Percentiles rank a stretch among this genome's conserved stretches.
These are phyloP conservation scores for Formicarius rufipectus DNA, from an alignment of 2,113 vertebrate species.

Conservation along the genomic window DNA sequence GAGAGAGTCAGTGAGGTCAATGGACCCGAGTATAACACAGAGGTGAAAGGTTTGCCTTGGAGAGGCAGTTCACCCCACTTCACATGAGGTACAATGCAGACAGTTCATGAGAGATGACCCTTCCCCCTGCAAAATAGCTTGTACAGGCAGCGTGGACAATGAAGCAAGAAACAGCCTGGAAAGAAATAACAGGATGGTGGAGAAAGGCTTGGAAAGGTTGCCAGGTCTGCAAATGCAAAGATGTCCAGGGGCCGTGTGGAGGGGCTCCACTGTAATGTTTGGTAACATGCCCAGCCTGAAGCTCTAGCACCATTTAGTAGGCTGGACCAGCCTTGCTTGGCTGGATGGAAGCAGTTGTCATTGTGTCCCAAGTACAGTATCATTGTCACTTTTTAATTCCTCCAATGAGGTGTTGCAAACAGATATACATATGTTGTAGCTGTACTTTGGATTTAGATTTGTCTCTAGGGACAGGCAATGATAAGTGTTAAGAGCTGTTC, in stretches of 20 bases:
- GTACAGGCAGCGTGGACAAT: background rate
- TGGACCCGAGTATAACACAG: background rate
- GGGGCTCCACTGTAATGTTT: slow-evolving; percentile 14
- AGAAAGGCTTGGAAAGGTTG: slow-evolving; percentile 11
- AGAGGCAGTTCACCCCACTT: background rate
- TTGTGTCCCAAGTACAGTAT: background rate
- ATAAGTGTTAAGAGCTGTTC: slow-evolving; percentile 6
- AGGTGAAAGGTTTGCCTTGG: background rate
- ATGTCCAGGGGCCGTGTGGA: background rate
- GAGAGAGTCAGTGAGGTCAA: rapidly evolving
- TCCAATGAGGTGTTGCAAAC: slow-evolving; percentile 30
- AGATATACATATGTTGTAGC: slow-evolving; percentile 13
- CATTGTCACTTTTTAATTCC: slow-evolving; percentile 16
- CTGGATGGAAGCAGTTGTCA: slow-evolving; percentile 17
- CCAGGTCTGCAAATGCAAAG: background rate
- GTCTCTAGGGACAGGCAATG: background rate
- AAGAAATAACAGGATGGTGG: background rate
- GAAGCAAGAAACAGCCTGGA: slow-evolving; percentile 2
- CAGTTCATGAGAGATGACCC: background rate
- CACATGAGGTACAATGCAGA: background rate
- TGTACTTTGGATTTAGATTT: background rate
- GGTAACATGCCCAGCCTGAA: slow-evolving; percentile 38
- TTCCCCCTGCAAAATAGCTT: background rate
- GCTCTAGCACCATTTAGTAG: slow-evolving; percentile 7
- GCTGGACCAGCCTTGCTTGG: slow-evolving; percentile 29